Conservation (phyloP, 30 jellyfish, hydroid and myxozoan species). For the Clytia hemisphaerica region DNA sequence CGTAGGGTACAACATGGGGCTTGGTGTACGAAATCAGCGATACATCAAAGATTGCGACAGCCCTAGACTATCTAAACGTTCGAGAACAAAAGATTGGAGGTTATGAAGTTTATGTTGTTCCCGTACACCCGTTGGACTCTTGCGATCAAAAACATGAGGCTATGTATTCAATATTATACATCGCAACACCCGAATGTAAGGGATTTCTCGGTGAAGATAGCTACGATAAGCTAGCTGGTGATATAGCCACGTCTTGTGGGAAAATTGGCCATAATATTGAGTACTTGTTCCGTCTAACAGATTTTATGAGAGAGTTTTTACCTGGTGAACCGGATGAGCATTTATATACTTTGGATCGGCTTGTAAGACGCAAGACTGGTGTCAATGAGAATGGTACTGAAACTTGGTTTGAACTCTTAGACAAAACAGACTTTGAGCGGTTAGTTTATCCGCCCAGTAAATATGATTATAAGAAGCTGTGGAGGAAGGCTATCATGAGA, state of each 20-base stretch:
- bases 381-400: too few species aligned
- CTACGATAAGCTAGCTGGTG: constrained; percentile 13
- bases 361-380: constrained; percentile 33
- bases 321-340: constrained; percentile 40
- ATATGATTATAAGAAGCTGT: too few species aligned
- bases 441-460: too few species aligned
- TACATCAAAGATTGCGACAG: constrained; percentile 28
- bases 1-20: constrained; percentile 60
- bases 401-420: too few species aligned
- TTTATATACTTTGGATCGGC: constrained; percentile 27
- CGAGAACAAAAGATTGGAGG: constrained; percentile 50
- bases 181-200: constrained; percentile 36
- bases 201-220: constrained; percentile 36
- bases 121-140: not conserved
- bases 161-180: constrained; percentile 24
- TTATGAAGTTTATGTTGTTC: constrained; percentile 13
- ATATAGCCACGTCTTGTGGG: constrained; percentile 37
- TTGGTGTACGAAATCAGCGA: constrained; percentile 50
- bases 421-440: too few species aligned
- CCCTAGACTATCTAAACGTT: constrained; percentile 30
- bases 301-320: constrained; percentile 37
- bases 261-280: constrained; percentile 51
- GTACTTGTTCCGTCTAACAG: constrained; percentile 48
- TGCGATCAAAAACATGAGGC: not conserved
- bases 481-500: too few species aligned